phyloP scores from a whole-genome alignment of 2,113 vertebrate genomes.

The Chlorocebus sabaeus region DNA sequence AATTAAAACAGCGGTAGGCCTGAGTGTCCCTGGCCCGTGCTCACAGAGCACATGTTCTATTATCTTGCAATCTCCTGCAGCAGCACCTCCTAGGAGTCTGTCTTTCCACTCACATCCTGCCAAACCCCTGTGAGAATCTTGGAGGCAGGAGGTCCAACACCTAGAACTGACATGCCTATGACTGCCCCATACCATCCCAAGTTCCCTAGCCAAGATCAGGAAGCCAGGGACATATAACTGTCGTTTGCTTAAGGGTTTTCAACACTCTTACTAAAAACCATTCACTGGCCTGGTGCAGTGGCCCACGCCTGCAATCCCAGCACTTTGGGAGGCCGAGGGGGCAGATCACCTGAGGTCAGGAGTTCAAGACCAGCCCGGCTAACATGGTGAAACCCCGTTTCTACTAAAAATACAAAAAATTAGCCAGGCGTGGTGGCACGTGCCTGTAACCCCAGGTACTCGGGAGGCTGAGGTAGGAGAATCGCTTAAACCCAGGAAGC shows the following conservation, averaged over 20 bases:
- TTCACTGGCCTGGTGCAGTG: no score
- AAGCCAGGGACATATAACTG: not conserved
- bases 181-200: not conserved
- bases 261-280: slow-evolving; percentile 1
- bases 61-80: not conserved
- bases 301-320: no score
- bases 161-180: not conserved
- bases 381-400: no score
- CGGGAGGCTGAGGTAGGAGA: no score
- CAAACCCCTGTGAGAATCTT: not conserved
- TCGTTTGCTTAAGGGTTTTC: slow-evolving; percentile 5
- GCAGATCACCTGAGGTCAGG: no score
- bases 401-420: no score
- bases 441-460: no score
- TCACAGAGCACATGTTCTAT: not conserved
- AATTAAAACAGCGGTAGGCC: not conserved
- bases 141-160: not conserved
- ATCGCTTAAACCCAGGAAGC: no score
- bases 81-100: not conserved
- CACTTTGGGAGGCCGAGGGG: no score
- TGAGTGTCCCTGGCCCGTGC: not conserved
- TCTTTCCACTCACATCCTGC: not conserved
- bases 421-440: no score
- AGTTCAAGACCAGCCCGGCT: no score
- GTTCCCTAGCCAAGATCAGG: not conserved